Percentiles rank a stretch among this genome's conserved stretches.
These are phyloP conservation scores for Phortica variegata DNA, from an alignment of 1,140 invertebrate species.

Conservation along the genomic window DNA sequence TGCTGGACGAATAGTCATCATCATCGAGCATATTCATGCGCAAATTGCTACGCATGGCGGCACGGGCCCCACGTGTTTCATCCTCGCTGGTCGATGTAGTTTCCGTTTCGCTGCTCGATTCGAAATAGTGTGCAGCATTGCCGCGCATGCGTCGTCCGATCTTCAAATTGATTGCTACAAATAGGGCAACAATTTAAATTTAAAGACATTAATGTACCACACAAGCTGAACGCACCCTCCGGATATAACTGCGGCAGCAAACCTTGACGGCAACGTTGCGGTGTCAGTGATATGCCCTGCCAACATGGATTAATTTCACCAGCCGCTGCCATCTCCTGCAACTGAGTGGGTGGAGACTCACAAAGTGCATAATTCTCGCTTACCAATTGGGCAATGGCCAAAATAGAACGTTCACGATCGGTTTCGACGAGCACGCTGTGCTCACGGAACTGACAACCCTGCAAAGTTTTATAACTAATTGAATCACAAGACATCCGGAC, in stretches of 20 bases:
- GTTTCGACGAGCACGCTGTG: slow-evolving; percentile 52
- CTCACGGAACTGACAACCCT: slow-evolving; percentile 55
- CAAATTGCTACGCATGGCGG: slow-evolving; percentile 10
- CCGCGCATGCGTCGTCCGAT: slow-evolving; percentile 25
- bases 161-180: slow-evolving; percentile 35
- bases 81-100: slow-evolving; percentile 43
- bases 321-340: slow-evolving; percentile 33
- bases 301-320: slow-evolving; percentile 38
- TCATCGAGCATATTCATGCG: slow-evolving; percentile 23
- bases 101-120: slow-evolving; percentile 49
- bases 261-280: slow-evolving; percentile 45
- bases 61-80: slow-evolving; percentile 12
- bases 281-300: slow-evolving; percentile 44
- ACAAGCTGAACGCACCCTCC: slow-evolving; percentile 32
- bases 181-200: background rate
- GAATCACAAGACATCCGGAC: background rate
- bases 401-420: slow-evolving; percentile 50
- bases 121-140: slow-evolving; percentile 16
- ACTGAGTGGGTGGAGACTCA: slow-evolving; percentile 33
- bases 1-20: slow-evolving; percentile 40
- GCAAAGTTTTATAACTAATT: background rate
- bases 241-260: slow-evolving; percentile 44
- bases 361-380: slow-evolving; percentile 40
- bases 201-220: background rate
- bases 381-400: slow-evolving; percentile 48